Percentiles rank a stretch among this genome's conserved stretches.
These are phyloP conservation scores for Phalangium opilio DNA, from an alignment of 2,888 invertebrate species.

Conservation along the genomic window DNA sequence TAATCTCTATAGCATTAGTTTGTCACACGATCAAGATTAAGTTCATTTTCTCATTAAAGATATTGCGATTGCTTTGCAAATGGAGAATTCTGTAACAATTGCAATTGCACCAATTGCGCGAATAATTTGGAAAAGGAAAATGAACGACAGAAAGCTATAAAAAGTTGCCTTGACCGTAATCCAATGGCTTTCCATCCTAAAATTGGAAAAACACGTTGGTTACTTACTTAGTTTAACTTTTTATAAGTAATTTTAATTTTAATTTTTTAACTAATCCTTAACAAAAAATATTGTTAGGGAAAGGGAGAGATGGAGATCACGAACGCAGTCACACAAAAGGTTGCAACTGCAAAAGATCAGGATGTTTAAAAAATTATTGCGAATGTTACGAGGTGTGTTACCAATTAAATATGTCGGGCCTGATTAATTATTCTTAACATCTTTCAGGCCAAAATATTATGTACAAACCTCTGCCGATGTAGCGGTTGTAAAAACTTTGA, in stretches of 20 bases:
- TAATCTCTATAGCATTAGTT: too few species aligned
- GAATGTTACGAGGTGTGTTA: constrained; percentile 88
- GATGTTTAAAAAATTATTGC: constrained; percentile 97
- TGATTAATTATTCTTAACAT: too few species aligned
- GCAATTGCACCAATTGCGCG: constrained; percentile 94
- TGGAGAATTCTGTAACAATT: constrained; percentile 93
- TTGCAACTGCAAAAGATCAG: constrained; percentile 95
- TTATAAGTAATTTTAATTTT: neutral
- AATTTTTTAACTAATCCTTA: neutral
- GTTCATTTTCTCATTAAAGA: constrained; percentile 32
- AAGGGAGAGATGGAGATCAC: constrained; percentile 46
- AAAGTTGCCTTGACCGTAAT: constrained; percentile 86
- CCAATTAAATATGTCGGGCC: neutral
- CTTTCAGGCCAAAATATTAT: constrained; percentile 84
- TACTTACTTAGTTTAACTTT: neutral
- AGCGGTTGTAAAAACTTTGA: constrained; percentile 92
- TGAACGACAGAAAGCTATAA: constrained; percentile 76
- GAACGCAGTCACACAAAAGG: constrained; percentile 91
- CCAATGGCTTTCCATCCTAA: constrained; percentile 97
- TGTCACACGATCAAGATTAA: too few species aligned
- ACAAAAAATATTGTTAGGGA: constrained; percentile 14
- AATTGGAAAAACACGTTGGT: constrained; percentile 61
- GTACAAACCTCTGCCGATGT: constrained; percentile 91
- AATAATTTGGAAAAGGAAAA: constrained; percentile 94
- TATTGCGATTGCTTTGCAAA: constrained; percentile 99